A percentile compares a stretch with the other conserved stretches of the same genome.
phyloP scores from a whole-genome alignment of 2,797 vertebrate species.

The Chelon labrosus region DNA sequence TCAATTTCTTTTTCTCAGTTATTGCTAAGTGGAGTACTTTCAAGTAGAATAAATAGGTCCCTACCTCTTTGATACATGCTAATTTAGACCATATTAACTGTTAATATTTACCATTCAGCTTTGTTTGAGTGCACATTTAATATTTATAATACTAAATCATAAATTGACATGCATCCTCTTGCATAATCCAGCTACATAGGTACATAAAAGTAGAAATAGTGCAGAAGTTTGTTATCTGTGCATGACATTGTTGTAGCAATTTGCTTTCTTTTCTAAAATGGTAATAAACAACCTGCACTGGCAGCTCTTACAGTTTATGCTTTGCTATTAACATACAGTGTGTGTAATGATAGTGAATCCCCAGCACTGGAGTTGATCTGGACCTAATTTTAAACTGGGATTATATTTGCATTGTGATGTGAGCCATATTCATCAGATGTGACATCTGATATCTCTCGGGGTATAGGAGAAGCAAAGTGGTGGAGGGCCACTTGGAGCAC shows the following conservation, averaged over 20 bases:
- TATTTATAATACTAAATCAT: not conserved
- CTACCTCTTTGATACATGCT: no score
- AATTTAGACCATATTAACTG: no score
- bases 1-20: no score
- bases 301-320: not conserved
- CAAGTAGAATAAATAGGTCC: no score
- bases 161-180: not conserved
- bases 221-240: not conserved
- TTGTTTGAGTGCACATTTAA: constrained; percentile 1
- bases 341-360: not conserved
- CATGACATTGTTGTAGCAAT: not conserved
- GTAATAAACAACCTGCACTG: not conserved
- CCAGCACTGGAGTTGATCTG: constrained; percentile 3
- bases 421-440: constrained; percentile 72
- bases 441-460: constrained; percentile 80
- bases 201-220: not conserved
- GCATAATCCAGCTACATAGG: not conserved
- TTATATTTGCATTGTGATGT: constrained; percentile 52
- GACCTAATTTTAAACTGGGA: constrained; percentile 37
- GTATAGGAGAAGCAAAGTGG: constrained; percentile 56
- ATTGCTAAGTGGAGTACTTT: no score
- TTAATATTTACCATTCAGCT: not conserved
- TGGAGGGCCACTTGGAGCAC: constrained; percentile 78
- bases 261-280: not conserved
- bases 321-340: not conserved